Conservation (phyloP, 2,113 vertebrate genomes). For the Amblyopsis rosae region DNA sequence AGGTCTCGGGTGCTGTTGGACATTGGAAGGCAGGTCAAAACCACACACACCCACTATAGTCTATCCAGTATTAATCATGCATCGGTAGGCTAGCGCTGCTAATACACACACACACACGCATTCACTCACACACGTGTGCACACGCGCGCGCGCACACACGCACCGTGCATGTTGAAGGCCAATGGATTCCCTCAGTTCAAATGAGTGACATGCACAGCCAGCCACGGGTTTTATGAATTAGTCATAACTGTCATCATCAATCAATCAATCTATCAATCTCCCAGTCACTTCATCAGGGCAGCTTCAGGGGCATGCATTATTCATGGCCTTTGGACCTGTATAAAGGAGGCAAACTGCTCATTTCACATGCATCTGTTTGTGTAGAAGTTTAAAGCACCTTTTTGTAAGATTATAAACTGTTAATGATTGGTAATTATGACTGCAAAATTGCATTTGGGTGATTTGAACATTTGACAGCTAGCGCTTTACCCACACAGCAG, state of each 20-base stretch:
- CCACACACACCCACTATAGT: conserved; percentile 45
- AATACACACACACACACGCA: neutral
- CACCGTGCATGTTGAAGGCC: conserved; percentile 3
- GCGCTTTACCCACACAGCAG: conserved; percentile 17
- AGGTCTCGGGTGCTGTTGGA: conserved; percentile 29
- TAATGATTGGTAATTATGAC: conserved; percentile 35
- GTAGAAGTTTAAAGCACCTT: conserved; percentile 32
- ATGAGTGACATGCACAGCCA: conserved; percentile 59
- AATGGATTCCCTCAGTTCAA: conserved; percentile 38
- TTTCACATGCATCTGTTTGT: conserved; percentile 61
- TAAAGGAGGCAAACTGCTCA: conserved; percentile 42
- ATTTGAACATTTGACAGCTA: conserved; percentile 14
- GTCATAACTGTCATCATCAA: conserved; percentile 72
- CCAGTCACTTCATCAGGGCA: conserved; percentile 50
- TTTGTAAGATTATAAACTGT: conserved; percentile 33
- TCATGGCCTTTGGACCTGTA: conserved; percentile 44
- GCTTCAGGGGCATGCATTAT: conserved; percentile 61
- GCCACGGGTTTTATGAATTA: conserved; percentile 68
- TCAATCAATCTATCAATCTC: conserved; percentile 72
- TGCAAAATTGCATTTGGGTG: conserved; percentile 23
- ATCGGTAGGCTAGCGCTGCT: conserved; percentile 23
- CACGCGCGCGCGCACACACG: neutral
- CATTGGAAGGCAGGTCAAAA: conserved; percentile 42
- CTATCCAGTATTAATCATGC: conserved; percentile 23
- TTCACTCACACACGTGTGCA: neutral